Evolutionary conservation across 1,140 invertebrate species (phyloP).

Genomic region (Trachelipus rathkii): DNA sequence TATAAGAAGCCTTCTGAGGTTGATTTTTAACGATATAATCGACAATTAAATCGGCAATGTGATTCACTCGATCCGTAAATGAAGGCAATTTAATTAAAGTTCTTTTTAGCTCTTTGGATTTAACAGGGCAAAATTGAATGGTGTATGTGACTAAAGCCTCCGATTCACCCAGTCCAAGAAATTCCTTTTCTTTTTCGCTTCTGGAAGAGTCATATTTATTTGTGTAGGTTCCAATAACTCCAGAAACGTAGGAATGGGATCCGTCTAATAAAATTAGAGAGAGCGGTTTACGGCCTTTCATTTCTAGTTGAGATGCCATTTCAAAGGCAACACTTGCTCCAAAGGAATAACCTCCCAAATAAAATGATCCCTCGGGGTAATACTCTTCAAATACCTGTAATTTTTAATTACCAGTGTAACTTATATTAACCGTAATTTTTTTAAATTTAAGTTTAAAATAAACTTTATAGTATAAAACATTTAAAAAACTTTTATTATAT

Average conservation of each 20-base stretch:
- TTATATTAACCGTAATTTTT: too few relatives aligned
- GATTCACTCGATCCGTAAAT: conserved; percentile 50
- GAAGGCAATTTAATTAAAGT: conserved; percentile 47
- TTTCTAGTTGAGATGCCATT: conserved; percentile 79
- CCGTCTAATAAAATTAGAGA: conserved; percentile 80
- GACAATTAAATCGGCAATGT: conserved; percentile 50
- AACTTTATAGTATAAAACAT: too few relatives aligned
- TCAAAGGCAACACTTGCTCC: conserved; percentile 88
- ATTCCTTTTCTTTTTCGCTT: conserved; percentile 43
- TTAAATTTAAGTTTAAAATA: too few relatives aligned
- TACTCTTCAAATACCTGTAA: conserved; percentile 65
- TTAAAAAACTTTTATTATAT: too few relatives aligned
- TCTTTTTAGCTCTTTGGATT: conserved; percentile 62
- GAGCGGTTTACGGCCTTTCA: conserved; percentile 58
- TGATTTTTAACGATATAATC: conserved; percentile 47
- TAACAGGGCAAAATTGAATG: conserved; percentile 71
- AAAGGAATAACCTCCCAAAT: conserved; percentile 88
- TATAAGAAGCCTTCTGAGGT: too few relatives aligned
- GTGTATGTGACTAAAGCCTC: conserved; percentile 75
- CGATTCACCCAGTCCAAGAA: conserved; percentile 55
- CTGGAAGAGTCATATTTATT: conserved; percentile 55
- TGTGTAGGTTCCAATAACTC: conserved; percentile 66
- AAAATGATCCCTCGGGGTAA: conserved; percentile 78
- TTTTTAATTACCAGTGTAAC: conserved; percentile 3
- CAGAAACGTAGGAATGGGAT: conserved; percentile 77